Base-by-base conservation (phyloP, 2,113 vertebrate species). In the Archilochus colubris region DNA sequence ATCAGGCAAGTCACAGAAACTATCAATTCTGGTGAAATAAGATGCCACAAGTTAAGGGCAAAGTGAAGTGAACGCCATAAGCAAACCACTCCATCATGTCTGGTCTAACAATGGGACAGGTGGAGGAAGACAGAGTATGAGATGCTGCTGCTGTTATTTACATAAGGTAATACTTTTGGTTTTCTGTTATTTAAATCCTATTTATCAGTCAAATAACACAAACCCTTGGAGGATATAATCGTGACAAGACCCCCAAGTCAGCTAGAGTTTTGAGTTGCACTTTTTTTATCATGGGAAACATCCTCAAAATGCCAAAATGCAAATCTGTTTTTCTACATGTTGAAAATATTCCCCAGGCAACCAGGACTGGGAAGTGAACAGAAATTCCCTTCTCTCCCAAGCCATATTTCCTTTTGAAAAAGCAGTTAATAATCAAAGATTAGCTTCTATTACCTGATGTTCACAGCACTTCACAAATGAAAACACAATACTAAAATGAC, bases 271-370 rank as follows among this genome's bases (percentile, higher is more conserved):
- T 82, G 75, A 91, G n/a, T 88, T 54, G 51, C 20, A 19, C 17
- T 68, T 62, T 76, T 73, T 77, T 62, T 75, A 66, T 63, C 44
- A 40, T 4, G 19, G 74, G 81, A 94, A 93, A 86, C 20, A 48
- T 61, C 55, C 40, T 53, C 63, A 86, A 77, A 88, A 90, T 69
- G 86, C 51, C 75, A 93, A 89, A 67, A 91, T 58, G 89, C 55
- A 91, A 88, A 90, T 94, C 72, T 86, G 19, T 63, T 67, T 59
- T 86, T 73, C 61, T 93, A 64, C 50, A 12, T 73, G 72, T 81
- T 94, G 27, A 63, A 92, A 91, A 55, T 87, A 95, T 94, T 95
- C 79, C 36, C 87, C 93, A 88, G 87, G 91, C 88, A 94, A 91
- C 82, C 18, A 44, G 61, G 33, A 95, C 6, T 1, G 1, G 55